A percentile compares a stretch with the other conserved stretches of the same genome.
Evolutionary conservation across 2,888 invertebrate genomes (phyloP).

Genomic region (Hydriomena furcata): DNA sequence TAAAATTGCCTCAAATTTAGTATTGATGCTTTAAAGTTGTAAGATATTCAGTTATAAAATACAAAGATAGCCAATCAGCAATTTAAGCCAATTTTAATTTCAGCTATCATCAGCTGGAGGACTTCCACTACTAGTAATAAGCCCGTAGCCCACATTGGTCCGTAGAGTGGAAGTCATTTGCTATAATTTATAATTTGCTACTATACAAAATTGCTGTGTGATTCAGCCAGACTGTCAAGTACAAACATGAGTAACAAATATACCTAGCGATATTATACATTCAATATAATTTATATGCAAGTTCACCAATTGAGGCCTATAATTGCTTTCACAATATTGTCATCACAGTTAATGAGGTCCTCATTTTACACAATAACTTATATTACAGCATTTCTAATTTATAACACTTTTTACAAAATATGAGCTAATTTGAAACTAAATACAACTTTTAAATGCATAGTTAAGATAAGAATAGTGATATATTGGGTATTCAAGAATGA

Average conservation of each 20-base stretch:
- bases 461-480: background rate
- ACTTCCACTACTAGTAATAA: no score
- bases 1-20: no score
- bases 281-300: background rate
- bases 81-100: no score
- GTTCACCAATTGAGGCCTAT: constrained; percentile 39
- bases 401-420: constrained; percentile 26
- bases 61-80: no score
- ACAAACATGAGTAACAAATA: constrained; percentile 8
- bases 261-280: background rate
- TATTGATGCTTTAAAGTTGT: no score
- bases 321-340: constrained; percentile 37
- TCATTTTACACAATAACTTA: constrained; percentile 31
- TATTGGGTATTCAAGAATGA: no score
- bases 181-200: background rate
- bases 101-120: no score
- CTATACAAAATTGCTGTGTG: background rate
- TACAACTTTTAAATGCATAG: constrained; percentile 45
- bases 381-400: constrained; percentile 45
- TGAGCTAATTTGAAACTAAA: constrained; percentile 37
- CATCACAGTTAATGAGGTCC: constrained; percentile 38
- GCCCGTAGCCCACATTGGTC: no score
- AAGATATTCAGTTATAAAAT: no score
- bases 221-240: background rate
- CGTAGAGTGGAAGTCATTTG: background rate